Percentiles rank a stretch among this genome's conserved stretches.
Evolutionary conservation across 2,888 invertebrate genomes (phyloP).

Genomic region (Nephrocerus scutellatus): DNA sequence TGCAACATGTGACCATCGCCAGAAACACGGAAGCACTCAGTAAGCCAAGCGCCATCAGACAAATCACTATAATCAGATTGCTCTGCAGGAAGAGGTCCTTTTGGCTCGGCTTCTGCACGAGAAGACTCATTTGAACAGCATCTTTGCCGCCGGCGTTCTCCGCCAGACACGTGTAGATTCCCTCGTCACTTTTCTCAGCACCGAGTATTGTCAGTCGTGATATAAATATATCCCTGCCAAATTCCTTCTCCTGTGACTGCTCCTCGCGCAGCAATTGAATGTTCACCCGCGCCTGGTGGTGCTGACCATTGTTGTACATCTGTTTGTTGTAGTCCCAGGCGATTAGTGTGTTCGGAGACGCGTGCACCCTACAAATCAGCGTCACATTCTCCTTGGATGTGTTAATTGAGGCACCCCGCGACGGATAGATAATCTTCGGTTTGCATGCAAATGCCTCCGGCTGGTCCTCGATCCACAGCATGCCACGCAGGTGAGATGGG

Average conservation of each 20-base stretch:
- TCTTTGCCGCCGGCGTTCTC: conserved; percentile 73
- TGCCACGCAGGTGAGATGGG: conserved; percentile 62
- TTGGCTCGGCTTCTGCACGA: conserved; percentile 33
- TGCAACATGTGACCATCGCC: conserved; percentile 38
- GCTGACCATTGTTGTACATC: conserved; percentile 25
- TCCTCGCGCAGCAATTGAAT: conserved; percentile 37
- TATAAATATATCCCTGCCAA: conserved; percentile 36
- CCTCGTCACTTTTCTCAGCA: conserved; percentile 59
- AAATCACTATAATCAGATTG: conserved; percentile 37
- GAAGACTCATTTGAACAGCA: conserved; percentile 57
- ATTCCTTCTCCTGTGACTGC: conserved; percentile 39
- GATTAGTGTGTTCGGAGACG: conserved; percentile 69
- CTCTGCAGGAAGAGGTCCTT: conserved; percentile 33
- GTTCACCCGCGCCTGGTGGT: conserved; percentile 30
- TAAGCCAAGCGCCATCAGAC: conserved; percentile 38
- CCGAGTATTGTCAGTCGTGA: conserved; percentile 57
- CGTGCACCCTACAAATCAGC: conserved; percentile 66
- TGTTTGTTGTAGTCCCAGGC: conserved; percentile 62
- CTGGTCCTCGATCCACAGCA: conserved; percentile 62
- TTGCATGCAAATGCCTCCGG: conserved; percentile 73
- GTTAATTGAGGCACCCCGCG: conserved; percentile 53
- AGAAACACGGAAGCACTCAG: conserved; percentile 37
- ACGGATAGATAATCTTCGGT: conserved; percentile 65
- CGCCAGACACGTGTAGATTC: conserved; percentile 71
- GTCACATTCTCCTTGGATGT: conserved; percentile 63